Base-by-base conservation (phyloP, 1,140 invertebrate species). In the Charaxes varanes region DNA sequence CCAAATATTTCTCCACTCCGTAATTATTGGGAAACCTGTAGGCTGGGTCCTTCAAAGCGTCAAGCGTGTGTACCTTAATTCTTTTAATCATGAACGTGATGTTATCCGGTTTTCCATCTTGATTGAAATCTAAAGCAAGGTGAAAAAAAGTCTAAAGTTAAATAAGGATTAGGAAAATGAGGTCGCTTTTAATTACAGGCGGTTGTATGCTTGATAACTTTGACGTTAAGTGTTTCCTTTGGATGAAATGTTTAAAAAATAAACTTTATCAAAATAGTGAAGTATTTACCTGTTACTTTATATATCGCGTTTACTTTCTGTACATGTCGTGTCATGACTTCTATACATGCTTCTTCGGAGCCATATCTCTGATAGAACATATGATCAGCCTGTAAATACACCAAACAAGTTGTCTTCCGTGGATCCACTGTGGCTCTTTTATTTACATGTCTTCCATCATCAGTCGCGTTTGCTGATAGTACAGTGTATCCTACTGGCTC, bases 11-110 rank as follows among this genome's bases (percentile, higher is more conserved):
- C 71, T 97, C 95, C 13, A 98, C 96, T 3, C 94, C 95, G 72
- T 96, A 97, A 73, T 96, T 96, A 28, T 93, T 94, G 0, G 94
- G 92, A 81, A 96, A 97, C 55, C 94, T 88, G 84, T 97, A 97
- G 24, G 88, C 88, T 1, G 92, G 90, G 83, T 95, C 94, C 48
- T 91, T 91, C 26, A 94, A 80, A 18, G 93, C 91, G 50, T 95
- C 91, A 57, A 89, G 87, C 12, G 94, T 94, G 81, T 97, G 94
- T 8, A 97, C 93, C 85, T 97, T 97, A 51, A 98, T 94, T 44
- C 95, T 88, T 84, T 98, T 98, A 56, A 98, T 97, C 92, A 97
- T 96, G 73, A 98, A 97, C 33, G 92, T 94, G 53, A 98, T 97
- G 73, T 96, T 95, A 78, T 98, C 96, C 2, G 94, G 87, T 69